phyloP scores from a whole-genome alignment of 2,113 vertebrate genomes.

The Actenoides lindsayi region DNA sequence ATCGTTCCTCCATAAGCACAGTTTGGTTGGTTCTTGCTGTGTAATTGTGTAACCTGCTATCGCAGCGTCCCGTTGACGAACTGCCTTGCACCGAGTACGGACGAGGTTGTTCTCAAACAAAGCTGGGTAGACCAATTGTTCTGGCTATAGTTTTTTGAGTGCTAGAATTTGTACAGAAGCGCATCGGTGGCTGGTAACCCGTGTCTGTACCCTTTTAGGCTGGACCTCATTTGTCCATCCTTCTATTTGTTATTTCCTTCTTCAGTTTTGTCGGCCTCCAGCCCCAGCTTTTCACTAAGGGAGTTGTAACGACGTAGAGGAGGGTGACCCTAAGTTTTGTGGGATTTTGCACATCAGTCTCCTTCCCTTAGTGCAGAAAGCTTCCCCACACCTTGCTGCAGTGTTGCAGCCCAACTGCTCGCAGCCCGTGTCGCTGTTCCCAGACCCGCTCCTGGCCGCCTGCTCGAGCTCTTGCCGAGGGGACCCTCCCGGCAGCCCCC shows the following conservation, averaged over 20 bases:
- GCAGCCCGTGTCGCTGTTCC: neutral
- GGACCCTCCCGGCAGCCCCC: no score
- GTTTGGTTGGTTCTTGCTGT: neutral
- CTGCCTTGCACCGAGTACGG: neutral
- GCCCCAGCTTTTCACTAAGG: neutral
- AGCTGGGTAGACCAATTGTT: neutral
- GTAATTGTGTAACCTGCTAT: accelerated
- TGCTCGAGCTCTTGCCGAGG: neutral
- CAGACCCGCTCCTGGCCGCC: no score
- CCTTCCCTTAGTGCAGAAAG: neutral
- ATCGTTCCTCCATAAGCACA: neutral
- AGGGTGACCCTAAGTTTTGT: accelerated
- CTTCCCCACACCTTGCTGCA: no score
- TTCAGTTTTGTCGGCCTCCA: neutral
- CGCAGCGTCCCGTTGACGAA: no score
- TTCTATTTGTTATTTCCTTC: neutral
- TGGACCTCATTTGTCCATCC: accelerated
- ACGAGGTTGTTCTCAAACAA: neutral
- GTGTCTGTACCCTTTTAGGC: neutral
- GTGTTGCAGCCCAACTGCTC: neutral
- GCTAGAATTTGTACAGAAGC: neutral
- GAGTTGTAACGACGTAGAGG: no score
- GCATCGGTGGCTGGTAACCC: no score
- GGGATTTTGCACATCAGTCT: neutral
- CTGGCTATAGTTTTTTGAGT: neutral